Evolutionary conservation across 1,140 invertebrate genomes (phyloP), one percentile per base, ranked within the genome.

Genomic region (Triops cancriformis): DNA sequence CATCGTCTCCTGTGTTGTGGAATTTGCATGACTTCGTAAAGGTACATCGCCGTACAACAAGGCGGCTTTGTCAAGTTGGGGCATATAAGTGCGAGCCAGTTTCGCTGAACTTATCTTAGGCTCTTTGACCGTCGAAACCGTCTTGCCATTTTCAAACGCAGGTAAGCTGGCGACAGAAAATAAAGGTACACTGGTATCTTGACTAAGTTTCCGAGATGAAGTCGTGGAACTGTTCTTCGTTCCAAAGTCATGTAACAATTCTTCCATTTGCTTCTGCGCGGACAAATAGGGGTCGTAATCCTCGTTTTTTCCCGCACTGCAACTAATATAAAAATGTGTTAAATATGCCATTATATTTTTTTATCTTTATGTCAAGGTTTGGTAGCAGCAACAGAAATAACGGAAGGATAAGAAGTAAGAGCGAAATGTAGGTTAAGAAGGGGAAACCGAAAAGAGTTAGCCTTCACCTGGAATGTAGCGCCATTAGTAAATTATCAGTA

Each of bases 231-330:
- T 18, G 23, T 18, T 23, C 1, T 64, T 64, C 51, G 51, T 64
- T 23, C 51, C 51, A 18, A 64, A 64, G n/a, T 78, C 77, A 73
- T 77, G 42, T 41, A 79, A 45, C 26, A 79, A 26, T 27, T 79
- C 78, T 37, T 78, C 75, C 78, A 79, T 79, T 73, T 79, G 78
- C 26, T 75, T 75, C 12, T 79, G 73, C 28, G 78, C 78, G 14
- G 78, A 79, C n/a, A 79, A 42, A 31, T 79, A 79, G 5, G 78
- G 78, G 26, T 79, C 75, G 72, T 79, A 79, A 37, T 18, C 72
- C 27, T 74, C 75, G 28, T 64, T 75, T n/a, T 23, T 74, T 26
- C 72, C 77, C 26, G 43, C 43, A 73, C 77, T 78, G 37, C 41
- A 23, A 23, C 26, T 26, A 27, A 73, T 72, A 73, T 7, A 14